Base-by-base conservation (phyloP, 2,888 invertebrate genomes). In the Monochamus alternatus region DNA sequence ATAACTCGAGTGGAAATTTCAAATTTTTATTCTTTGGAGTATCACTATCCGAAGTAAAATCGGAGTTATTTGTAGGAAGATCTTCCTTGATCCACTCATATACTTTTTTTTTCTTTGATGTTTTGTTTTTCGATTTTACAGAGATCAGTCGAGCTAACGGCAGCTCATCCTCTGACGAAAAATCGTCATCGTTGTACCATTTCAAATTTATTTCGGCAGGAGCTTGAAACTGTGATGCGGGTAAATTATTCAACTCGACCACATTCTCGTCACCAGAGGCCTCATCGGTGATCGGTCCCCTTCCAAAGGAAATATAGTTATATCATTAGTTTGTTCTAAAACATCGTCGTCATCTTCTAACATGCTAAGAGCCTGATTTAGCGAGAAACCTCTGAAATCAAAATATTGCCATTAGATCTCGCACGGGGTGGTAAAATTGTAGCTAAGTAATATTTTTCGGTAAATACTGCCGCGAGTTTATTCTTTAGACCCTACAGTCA, bases 331-430 rank as follows among this genome's bases (percentile, higher is more conserved):
- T 14, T 52, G 9, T 52, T 64, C 14, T 30, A 55, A 31, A 32
- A 58, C 5, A 59, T n/a, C 75, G 58, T 79, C 76, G 58, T 77
- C 73, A 14, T 77, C 79, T 74, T 79, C 76, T 44, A 80, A 43
- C 55, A 66, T 58, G 7, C 10, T n/a, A 5, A 75, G 32, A 12
- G 66, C 62, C 32, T 75, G 59, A 47, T 74, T 47, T 9, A 75
- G 62, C 12, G 74, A 67, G 31, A 75, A 66, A 9, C 60, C 60
- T 31, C 66, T 75, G 55, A 58, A 72, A 74, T 47, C 30, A 73
- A 64, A n/a, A 52, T 38, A 38, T 38, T 38, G 38, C 38, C 38
- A 38, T 38, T 38, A 38, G 38, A 38, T 38, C 38, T 38, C 38
- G 5, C 38, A 38, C 38, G 38, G 38, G 38, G 38, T 38, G 5